Percentiles rank a stretch among this genome's conserved stretches.
Evolutionary conservation across 2,888 invertebrate genomes (phyloP).

Genomic region (Cremastobaeus sp.): DNA sequence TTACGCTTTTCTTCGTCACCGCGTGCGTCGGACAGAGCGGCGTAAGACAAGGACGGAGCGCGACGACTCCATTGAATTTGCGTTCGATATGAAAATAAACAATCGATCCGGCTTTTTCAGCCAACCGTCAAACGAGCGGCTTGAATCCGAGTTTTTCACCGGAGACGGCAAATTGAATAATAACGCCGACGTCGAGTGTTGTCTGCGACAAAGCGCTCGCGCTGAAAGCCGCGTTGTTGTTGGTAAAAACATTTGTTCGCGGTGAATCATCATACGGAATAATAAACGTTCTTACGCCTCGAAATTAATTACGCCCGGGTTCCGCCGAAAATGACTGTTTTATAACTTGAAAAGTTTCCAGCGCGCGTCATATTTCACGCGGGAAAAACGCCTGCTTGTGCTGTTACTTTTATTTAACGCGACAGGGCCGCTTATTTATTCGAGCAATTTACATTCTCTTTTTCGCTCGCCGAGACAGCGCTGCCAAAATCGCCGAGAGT

Average conservation of each 20-base stretch:
- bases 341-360: constrained; percentile 43
- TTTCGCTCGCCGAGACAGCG: constrained; percentile 22
- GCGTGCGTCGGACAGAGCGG: too few relatives aligned
- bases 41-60: too few relatives aligned
- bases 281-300: constrained; percentile 30
- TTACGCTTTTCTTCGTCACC: constrained; percentile 24
- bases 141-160: too few relatives aligned
- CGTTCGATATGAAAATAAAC: too few relatives aligned
- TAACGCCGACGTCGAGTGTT: not conserved
- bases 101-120: too few relatives aligned
- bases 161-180: too few relatives aligned
- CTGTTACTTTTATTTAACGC: constrained; percentile 47
- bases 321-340: constrained; percentile 46
- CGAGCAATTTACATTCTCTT: constrained; percentile 46
- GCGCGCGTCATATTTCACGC: constrained; percentile 28
- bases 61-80: too few relatives aligned
- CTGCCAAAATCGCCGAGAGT: constrained; percentile 42
- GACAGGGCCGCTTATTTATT: constrained; percentile 57
- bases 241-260: constrained; percentile 25
- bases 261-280: constrained; percentile 34
- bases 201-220: not conserved
- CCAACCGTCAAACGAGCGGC: too few relatives aligned
- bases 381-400: constrained; percentile 19
- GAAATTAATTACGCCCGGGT: constrained; percentile 35
- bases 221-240: constrained; percentile 9